Conservation (phyloP, 2,113 vertebrate genomes). For the Catharus fuscescens region DNA sequence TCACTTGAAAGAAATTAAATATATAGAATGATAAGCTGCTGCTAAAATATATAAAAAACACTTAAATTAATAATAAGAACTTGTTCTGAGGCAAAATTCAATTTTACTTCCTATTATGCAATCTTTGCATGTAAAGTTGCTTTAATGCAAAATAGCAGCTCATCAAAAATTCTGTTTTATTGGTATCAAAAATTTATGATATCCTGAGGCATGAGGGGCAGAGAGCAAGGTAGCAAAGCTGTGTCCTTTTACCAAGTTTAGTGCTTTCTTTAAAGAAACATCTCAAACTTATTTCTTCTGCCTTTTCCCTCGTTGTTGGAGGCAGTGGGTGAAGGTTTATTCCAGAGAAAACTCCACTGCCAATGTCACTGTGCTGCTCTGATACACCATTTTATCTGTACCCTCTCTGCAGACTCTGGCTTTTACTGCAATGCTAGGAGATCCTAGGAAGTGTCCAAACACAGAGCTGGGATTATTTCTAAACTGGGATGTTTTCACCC, state of each 20-base stretch:
- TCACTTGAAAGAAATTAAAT: constrained; percentile 76
- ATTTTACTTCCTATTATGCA: constrained; percentile 73
- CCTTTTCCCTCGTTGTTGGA: not conserved
- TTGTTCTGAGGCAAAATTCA: constrained; percentile 74
- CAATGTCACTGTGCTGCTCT: not conserved
- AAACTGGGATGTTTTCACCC: not conserved
- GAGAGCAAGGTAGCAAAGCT: constrained; percentile 66
- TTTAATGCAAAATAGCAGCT: constrained; percentile 73
- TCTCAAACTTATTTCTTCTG: constrained; percentile 5
- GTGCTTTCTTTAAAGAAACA: constrained; percentile 66
- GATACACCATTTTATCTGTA: not conserved
- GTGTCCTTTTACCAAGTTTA: constrained; percentile 68
- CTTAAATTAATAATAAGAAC: constrained; percentile 77
- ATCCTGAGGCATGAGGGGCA: constrained; percentile 67
- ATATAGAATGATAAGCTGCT: constrained; percentile 68
- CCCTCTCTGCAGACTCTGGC: not conserved
- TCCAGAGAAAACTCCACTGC: not conserved
- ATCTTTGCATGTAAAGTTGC: constrained; percentile 75
- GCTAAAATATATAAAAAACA: constrained; percentile 69
- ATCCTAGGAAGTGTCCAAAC: not conserved
- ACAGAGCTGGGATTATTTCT: not conserved
- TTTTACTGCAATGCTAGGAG: not conserved
- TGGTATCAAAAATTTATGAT: constrained; percentile 73
- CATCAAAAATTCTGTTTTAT: constrained; percentile 76
- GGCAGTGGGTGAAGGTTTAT: not conserved